These are phyloP conservation scores for Chloropsis hardwickii DNA, from an alignment of 2,113 vertebrate species.

Conservation along the genomic window DNA sequence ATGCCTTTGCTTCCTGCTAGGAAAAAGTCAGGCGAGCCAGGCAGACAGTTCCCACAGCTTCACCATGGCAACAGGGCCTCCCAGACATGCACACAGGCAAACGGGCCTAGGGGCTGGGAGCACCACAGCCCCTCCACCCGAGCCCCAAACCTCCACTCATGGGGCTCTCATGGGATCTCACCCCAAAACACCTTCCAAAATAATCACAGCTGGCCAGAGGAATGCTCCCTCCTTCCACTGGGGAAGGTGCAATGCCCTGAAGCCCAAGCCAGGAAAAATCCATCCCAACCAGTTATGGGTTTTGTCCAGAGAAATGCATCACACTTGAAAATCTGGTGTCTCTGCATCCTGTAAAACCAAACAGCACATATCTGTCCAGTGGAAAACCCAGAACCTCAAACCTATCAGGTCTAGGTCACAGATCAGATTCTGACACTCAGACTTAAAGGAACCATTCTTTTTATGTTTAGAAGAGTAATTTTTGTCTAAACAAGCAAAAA, in stretches of 20 bases:
- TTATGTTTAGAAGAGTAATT: not conserved
- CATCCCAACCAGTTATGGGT: not conserved
- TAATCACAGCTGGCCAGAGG: not conserved
- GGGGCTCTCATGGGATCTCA: not conserved
- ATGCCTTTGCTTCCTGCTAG: not conserved
- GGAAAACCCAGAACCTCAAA: not conserved
- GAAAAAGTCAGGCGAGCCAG: not conserved
- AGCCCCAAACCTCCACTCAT: not conserved
- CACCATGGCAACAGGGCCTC: slow-evolving; percentile 67
- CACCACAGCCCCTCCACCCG: fast-evolving
- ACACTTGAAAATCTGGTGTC: not conserved
- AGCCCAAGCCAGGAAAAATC: not conserved
- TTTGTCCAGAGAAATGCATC: not conserved
- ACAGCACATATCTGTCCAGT: not conserved
- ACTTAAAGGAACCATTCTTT: not conserved
- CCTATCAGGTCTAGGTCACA: not conserved
- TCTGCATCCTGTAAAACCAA: not conserved
- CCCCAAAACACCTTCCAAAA: not conserved
- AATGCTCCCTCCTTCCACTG: not conserved
- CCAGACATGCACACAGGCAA: not conserved
- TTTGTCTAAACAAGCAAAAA: not conserved
- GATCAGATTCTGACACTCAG: not conserved
- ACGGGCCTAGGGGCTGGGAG: not conserved
- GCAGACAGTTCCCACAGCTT: slow-evolving; percentile 40
- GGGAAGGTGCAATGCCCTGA: not conserved